Conservation (phyloP, 2,888 invertebrate species). For the Drosophila nigricruria region DNA sequence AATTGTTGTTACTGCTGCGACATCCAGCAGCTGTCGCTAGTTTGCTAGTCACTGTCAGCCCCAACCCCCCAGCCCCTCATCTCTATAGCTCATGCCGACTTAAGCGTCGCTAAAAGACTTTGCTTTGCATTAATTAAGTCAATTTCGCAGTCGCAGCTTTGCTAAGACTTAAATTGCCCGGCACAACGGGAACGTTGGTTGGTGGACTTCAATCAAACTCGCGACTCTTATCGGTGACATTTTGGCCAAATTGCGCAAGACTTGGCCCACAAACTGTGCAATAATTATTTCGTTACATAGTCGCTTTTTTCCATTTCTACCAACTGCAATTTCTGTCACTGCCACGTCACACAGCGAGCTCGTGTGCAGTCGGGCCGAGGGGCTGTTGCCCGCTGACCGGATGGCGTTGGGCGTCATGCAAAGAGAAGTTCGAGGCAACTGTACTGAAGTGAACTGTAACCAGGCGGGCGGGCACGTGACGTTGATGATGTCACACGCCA, state of each 20-base stretch:
- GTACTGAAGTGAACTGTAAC: slow-evolving; percentile 32
- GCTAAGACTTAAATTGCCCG: slow-evolving; percentile 9
- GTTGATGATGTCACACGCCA: slow-evolving; percentile 58
- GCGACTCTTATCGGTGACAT: slow-evolving; percentile 30
- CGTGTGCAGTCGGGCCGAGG: slow-evolving; percentile 24
- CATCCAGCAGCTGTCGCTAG: slow-evolving; percentile 36
- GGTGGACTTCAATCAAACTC: slow-evolving; percentile 41
- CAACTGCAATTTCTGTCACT: slow-evolving; percentile 71
- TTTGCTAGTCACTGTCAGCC: background rate
- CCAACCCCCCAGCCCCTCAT: background rate
- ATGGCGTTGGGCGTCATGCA: slow-evolving; percentile 22
- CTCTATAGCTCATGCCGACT: slow-evolving; percentile 20
- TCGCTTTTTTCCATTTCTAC: slow-evolving; percentile 13
- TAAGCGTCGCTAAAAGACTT: slow-evolving; percentile 65
- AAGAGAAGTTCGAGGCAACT: slow-evolving; percentile 40
- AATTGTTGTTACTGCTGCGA: slow-evolving; percentile 47
- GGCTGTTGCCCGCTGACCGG: slow-evolving; percentile 1
- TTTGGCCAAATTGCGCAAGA: slow-evolving; percentile 35
- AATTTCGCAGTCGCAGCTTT: slow-evolving; percentile 31
- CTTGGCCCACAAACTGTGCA: slow-evolving; percentile 47
- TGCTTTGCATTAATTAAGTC: slow-evolving; percentile 70
- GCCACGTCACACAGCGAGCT: slow-evolving; percentile 43
- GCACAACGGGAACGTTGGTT: background rate
- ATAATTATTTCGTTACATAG: slow-evolving; percentile 63
- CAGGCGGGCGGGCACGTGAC: slow-evolving; percentile 48